These are phyloP conservation scores for Eunapius fragilis DNA, from an alignment of 37 sponge, comb jelly and placozoan species.

Conservation along the genomic window DNA sequence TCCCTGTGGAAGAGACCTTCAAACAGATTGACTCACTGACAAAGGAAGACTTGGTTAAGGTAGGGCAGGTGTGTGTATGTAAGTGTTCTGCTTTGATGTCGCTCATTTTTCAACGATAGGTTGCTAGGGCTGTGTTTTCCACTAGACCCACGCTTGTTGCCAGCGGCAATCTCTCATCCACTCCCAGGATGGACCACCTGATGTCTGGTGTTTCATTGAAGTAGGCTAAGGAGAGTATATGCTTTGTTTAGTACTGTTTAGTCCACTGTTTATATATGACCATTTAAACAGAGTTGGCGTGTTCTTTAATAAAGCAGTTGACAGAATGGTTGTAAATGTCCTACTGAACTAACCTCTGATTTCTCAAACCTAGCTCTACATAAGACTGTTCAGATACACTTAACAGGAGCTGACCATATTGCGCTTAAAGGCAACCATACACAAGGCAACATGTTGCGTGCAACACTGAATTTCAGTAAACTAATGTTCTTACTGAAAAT, in stretches of 20 bases:
- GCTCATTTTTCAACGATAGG: slow-evolving; percentile 16
- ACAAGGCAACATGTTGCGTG: too few relatives aligned
- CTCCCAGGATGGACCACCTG: slow-evolving; percentile 64
- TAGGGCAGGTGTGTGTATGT: not conserved
- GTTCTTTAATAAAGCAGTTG: not conserved
- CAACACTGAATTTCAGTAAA: too few relatives aligned
- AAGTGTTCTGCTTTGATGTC: not conserved
- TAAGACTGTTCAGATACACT: too few relatives aligned
- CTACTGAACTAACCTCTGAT: too few relatives aligned
- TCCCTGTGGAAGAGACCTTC: slow-evolving; percentile 28
- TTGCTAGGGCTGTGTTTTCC: slow-evolving; percentile 54
- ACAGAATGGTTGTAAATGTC: too few relatives aligned
- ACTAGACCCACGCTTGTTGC: slow-evolving; percentile 56
- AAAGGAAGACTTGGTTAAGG: slow-evolving; percentile 60
- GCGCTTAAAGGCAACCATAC: too few relatives aligned
- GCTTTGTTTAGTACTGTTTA: not conserved
- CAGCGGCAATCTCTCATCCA: slow-evolving; percentile 56
- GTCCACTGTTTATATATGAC: not conserved
- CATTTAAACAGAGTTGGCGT: not conserved
- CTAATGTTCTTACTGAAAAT: too few relatives aligned
- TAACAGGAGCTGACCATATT: too few relatives aligned
- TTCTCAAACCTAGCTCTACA: too few relatives aligned
- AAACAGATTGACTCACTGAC: slow-evolving; percentile 54
- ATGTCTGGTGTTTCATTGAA: slow-evolving; percentile 57
- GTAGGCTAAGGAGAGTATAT: not conserved